These are phyloP conservation scores for Hippocampus kuda DNA, from an alignment of 2,797 vertebrate genomes.

Conservation along the genomic window DNA sequence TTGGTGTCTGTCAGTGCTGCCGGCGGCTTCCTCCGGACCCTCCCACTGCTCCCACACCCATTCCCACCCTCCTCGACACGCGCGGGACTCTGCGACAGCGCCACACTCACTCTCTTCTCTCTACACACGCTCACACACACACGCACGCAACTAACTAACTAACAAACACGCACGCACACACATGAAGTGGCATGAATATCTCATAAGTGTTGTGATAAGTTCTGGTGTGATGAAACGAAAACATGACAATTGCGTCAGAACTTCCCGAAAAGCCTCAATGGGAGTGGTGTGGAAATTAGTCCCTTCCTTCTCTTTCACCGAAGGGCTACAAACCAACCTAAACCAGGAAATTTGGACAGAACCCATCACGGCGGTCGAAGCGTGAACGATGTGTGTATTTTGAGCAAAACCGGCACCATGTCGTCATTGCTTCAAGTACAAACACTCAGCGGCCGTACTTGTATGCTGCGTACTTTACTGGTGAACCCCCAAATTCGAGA, in stretches of 20 bases:
- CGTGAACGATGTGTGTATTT: constrained; percentile 6
- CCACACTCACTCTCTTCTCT: neutral
- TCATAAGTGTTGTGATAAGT: neutral
- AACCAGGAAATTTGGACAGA: constrained; percentile 61
- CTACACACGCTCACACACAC: neutral
- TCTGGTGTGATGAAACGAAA: neutral
- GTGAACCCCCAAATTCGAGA: too few species aligned
- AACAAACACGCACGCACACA: too few species aligned
- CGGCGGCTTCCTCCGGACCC: constrained; percentile 28
- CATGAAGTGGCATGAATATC: neutral
- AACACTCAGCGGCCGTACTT: neutral
- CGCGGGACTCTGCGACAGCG: constrained; percentile 2
- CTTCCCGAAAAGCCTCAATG: constrained; percentile 6
- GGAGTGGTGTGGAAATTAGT: constrained; percentile 25
- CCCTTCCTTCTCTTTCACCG: constrained; percentile 34
- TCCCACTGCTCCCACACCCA: constrained; percentile 39
- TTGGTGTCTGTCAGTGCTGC: constrained; percentile 22
- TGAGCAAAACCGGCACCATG: constrained; percentile 2
- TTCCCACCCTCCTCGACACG: neutral
- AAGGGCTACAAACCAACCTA: constrained; percentile 19
- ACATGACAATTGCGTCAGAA: constrained; percentile 1
- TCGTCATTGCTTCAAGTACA: constrained; percentile 9
- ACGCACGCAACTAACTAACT: too few species aligned
- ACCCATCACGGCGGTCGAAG: constrained; percentile 16
- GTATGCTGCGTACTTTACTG: too few species aligned